Base-by-base conservation (phyloP, 2,888 invertebrate species). In the Euzetes globulus region DNA sequence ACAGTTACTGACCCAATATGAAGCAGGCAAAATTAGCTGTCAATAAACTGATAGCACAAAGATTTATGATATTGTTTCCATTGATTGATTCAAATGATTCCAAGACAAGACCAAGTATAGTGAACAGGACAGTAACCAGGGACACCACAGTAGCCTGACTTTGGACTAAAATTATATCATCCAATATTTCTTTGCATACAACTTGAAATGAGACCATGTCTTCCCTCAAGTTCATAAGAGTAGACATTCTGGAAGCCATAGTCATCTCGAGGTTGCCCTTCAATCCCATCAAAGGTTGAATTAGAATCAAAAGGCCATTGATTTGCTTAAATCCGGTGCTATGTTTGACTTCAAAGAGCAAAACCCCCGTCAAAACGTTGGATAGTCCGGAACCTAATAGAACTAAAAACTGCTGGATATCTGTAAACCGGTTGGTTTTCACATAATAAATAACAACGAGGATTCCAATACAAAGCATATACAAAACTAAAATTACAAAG, bases 231-330 rank as follows among this genome's bases (percentile, higher is more conserved):
- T 50, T 50, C 6, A 50, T n/a, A 7, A 50, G 15, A 15, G 73
- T 72, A 15, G 63, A 63, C 25, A 65, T 72, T 25, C 73, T 25
- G 25, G 63, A 70, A 27, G 73, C 73, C 73, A 72, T 72, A 11
- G 73, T 45, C 13, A 72, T 63, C 27, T 72, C 73, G 19, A 72
- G 27, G 41, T 72, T 72, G 25, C 73, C 73, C 25, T 72, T 72
- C 63, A 72, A n/a, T 22, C 63, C 73, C 73, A 72, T 72, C 11
- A 72, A 37, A 11, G 60, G 17, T 19, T 55, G 73, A 70, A 72
- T 63, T n/a, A 72, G 13, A 50, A n/a, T n/a, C n/a, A 50, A 15
- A n/a, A 50, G n/a, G 4, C 50, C 50, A n/a, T 50, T n/a, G n/a
- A 50, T 50, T 50, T 33, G 33, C 33, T 6, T 33, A 33, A 33